Evolutionary conservation across 2,888 invertebrate species (phyloP), one percentile per base, ranked within the genome.

Genomic region (Lasioglossum calceatum): DNA sequence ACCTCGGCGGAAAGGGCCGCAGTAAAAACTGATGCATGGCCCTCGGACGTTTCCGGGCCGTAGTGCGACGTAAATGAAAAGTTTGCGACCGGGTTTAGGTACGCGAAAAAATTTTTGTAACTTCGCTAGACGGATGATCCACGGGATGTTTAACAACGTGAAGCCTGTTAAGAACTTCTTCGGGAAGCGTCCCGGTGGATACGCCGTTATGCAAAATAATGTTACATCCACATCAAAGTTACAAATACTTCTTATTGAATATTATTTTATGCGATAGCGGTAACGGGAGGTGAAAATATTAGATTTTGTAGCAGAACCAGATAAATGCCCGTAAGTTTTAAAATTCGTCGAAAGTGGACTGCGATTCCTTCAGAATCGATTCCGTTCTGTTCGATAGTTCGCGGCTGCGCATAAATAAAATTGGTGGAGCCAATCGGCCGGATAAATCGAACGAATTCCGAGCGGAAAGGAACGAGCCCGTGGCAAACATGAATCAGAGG

Each of bases 71-170:
- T 70, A 73, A 74, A 74, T 74, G 74, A 74, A 74, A 74, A 75
- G 75, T 75, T 75, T n/a, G 75, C 75, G 54, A 75, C 75, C 36
- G 16, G 75, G 75, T 75, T 70, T 54, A 74, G 74, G 16, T 73
- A 19, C 19, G n/a, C 23, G n/a, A n/a, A 42, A 67, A 54, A 74
- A 74, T 19, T 54, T 44, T 36, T 36, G 36, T 36, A 50, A 54
- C 50, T 54, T 47, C 19, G 36, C 50, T 36, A 54, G 23, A 74
- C 36, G 23, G 36, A n/a, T 5, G 50, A 74, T 23, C 50, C 36
- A 19, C 7, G 2, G 54, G 54, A 23, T 54, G 23, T 14, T 54
- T 54, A 32, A 74, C 36, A 54, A 36, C 50, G 23, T 5, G 50
- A 54, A 36, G 50, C 50, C 2, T 12, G 19, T 32, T 16, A 47